phyloP scores from a whole-genome alignment of 53 echinoderm and acorn worm species.

The Stichopus horrens region DNA sequence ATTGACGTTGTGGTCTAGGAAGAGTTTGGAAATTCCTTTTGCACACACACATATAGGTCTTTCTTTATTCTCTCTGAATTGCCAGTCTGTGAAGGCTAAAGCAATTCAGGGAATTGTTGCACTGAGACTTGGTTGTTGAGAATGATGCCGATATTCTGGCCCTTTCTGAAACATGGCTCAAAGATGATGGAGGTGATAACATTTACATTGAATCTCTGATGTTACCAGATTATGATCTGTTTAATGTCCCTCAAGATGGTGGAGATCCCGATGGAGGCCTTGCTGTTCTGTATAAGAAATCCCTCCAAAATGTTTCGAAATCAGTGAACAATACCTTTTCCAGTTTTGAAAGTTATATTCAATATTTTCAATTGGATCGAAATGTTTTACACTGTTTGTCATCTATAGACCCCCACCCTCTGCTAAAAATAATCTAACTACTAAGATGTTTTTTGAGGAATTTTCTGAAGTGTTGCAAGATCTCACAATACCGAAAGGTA shows the following conservation, averaged over 20 bases:
- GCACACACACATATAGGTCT: not conserved
- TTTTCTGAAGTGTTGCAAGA: slow-evolving; percentile 47
- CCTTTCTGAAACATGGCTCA: slow-evolving; percentile 30
- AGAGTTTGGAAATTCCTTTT: no score
- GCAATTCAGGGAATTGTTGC: slow-evolving; percentile 29
- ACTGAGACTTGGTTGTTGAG: slow-evolving; percentile 27
- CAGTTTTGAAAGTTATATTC: slow-evolving; percentile 14
- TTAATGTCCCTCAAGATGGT: slow-evolving; percentile 31
- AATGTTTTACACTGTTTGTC: slow-evolving; percentile 40
- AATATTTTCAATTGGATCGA: slow-evolving; percentile 20
- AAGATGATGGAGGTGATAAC: slow-evolving; percentile 17
- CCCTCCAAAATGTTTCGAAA: not conserved
- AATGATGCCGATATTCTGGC: slow-evolving; percentile 38
- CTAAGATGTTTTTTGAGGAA: slow-evolving; percentile 44
- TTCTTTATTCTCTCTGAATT: slow-evolving; percentile 25
- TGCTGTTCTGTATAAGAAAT: slow-evolving; percentile 37
- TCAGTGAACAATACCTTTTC: not conserved
- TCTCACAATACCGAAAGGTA: not conserved
- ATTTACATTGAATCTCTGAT: slow-evolving; percentile 32
- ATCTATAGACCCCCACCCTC: slow-evolving; percentile 51
- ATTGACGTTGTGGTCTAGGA: no score
- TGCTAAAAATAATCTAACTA: slow-evolving; percentile 29
- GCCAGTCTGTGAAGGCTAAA: slow-evolving; percentile 38
- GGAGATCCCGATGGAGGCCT: slow-evolving; percentile 48
- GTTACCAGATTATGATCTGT: slow-evolving; percentile 18